Evolutionary conservation across 1,140 invertebrate species (phyloP).

Genomic region (Ceratoteleas bidentatus): DNA sequence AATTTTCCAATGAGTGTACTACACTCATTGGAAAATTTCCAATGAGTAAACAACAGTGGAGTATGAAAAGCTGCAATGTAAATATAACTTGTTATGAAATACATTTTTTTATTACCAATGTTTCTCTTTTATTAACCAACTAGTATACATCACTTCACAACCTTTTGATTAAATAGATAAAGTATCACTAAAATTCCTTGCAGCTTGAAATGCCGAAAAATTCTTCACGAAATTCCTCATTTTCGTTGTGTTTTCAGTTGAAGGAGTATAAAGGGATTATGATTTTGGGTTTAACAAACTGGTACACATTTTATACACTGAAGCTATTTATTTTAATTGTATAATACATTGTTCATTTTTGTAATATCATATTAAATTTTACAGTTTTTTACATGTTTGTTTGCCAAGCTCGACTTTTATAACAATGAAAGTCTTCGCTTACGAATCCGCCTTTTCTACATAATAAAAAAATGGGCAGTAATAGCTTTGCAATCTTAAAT

Average conservation of each 20-base stretch:
- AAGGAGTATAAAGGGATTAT: not conserved
- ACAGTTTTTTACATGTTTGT: slow-evolving; percentile 52
- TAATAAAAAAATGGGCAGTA: slow-evolving; percentile 35
- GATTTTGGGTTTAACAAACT: not conserved
- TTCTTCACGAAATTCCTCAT: too few species aligned
- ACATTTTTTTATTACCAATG: too few species aligned
- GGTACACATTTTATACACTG: slow-evolving; percentile 28
- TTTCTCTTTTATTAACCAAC: too few species aligned
- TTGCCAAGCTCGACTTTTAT: slow-evolving; percentile 27
- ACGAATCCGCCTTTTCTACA: slow-evolving; percentile 14
- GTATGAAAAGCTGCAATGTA: too few species aligned
- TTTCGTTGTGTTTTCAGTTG: too few species aligned
- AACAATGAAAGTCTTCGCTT: slow-evolving; percentile 32
- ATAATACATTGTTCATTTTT: slow-evolving; percentile 57
- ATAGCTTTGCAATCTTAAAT: slow-evolving; percentile 42
- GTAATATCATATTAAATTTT: slow-evolving; percentile 52
- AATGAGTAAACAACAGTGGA: too few species aligned
- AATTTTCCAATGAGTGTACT: not conserved
- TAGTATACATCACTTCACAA: too few species aligned
- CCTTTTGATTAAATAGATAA: too few species aligned
- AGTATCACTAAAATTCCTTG: too few species aligned
- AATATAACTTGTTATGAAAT: too few species aligned
- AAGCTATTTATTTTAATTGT: slow-evolving; percentile 60
- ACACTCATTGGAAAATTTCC: too few species aligned
- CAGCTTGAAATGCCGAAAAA: too few species aligned